Base-by-base conservation (phyloP, 2,113 vertebrate genomes). In the Gymnarchus niloticus region DNA sequence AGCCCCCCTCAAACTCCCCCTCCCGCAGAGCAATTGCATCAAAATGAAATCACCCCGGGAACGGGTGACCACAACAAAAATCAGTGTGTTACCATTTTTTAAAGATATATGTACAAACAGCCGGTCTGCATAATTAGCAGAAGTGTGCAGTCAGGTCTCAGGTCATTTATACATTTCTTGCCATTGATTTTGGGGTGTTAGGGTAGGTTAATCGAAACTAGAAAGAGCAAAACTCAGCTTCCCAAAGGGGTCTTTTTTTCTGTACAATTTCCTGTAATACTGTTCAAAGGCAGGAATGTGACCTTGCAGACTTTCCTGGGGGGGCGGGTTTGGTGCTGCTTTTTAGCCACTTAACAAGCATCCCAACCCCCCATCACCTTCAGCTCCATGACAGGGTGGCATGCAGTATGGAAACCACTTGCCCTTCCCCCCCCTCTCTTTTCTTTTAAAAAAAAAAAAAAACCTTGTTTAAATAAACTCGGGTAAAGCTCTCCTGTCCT, bases 301-400 rank as follows among this genome's bases (percentile, higher is more conserved):
- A 82, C 80, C 80, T 54, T 82, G 80, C 37, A 52, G 2, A n/a
- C 12, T 52, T 82, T 82, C 80, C 33, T 49, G 37, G 80, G 80
- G n/a, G 48, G n/a, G 61, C 28, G 61, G 61, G 61, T 25, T 33
- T 65, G 59, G 57, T 25, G 25, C 14, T 33, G 44, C 25, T 21
- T n/a, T 25, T 23, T 21, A 14, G 44, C 23, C 44, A 48, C 44
- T 48, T 37, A 48, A 48, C 80, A 51, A 82, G 54, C 14, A 6
- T 25, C 52, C 17, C 80, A 76, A 3, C 28, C 7, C 69, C 51
- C 46, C n/a, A 52, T 52, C 14, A 33, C 28, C 80, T 54, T 82
- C 48, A 82, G 25, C n/a, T 6, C 49, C 25, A 81, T 48, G 77
- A 17, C 76, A 25, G n/a, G 48, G 23, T 1, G 33, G 41, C 14